Base-by-base conservation (phyloP, 2,888 invertebrate genomes). In the Arctia plantaginis region DNA sequence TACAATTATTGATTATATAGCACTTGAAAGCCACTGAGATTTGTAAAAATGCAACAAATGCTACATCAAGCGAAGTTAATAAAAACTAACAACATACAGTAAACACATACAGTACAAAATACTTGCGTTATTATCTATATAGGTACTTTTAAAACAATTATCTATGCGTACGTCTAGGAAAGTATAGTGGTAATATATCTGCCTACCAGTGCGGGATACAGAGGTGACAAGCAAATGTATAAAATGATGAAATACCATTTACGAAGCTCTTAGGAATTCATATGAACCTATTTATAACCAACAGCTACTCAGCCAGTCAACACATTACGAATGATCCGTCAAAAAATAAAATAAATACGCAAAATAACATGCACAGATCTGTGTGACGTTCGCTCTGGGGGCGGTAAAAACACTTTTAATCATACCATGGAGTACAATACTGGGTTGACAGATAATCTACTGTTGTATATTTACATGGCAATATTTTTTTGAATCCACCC, bases 361-460 rank as follows among this genome's bases (percentile, higher is more conserved):
- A n/a, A 71, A 64, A 65, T 64, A 47, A 71, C 27, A 47, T n/a
- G 18, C 6, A 3, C 72, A 75, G n/a, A 44, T n/a, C 39, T 55
- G 71, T 67, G 30, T 72, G 71, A 78, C 51, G 79, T 23, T 64
- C 72, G 80, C 73, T 73, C 77, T 30, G 82, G 81, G 80, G 76
- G 69, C 82, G 75, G 66, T 79, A 74, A 82, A 80, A 82, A 77
- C 76, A 73, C 77, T 76, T 77, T 82, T 81, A 75, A 82, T 82
- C 80, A 80, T 80, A 35, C 82, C 79, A 74, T 74, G 33, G 82
- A 68, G 82, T 78, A 71, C 47, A 64, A 71, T 71, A 71, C 62
- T 65, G 8, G 30, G 64, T 47, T 71, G 71, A 71, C 47, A 35
- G 47, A 65, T 71, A 39, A 47, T 64, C n/a, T 47, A 3, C 12